Evolutionary conservation across 2,113 vertebrate species (phyloP), one percentile per base, ranked within the genome.

Genomic region (Alouatta palliata): DNA sequence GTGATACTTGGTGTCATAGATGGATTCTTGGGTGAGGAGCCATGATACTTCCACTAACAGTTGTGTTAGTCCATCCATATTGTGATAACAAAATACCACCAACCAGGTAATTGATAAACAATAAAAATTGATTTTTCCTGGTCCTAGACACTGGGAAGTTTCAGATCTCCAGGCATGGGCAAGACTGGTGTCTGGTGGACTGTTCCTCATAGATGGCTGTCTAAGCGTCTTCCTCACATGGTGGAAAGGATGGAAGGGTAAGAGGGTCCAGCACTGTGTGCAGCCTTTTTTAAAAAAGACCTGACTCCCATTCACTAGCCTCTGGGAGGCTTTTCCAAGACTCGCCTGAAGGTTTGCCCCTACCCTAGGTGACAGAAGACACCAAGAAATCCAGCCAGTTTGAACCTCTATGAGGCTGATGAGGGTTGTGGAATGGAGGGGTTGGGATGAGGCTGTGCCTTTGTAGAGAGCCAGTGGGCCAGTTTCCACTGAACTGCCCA

Each of bases 11-110:
- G 1, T 30, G 0, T 3, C 3, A 11, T 45, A 37, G n/a, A 10
- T 13, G 27, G 75, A 27, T 3, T 21, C 70, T 52, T 35, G 40
- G 47, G 17, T 35, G 52, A 45, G 3, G 47, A 12, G 37, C 2
- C 1, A 0, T 9, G 10, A 64, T 58, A 8, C 35, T 40, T 86
- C 73, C 3, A 0, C 56, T 23, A 40, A 9, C 17, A 1, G 71
- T 32, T 37, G 49, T 40, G 61, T 77, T 77, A 12, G 54, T 54
- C 30, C 12, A 43, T 37, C 47, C 40, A 17, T 70, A 49, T 25
- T 79, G 61, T 13, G 32, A 4, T 47, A 54, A 45, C 30, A 45
- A 35, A 66, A 37, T 27, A 30, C 9, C n/a, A 64, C 6, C 32
- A 77, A 49, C 66, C 52, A 27, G 35, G 77, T 83, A 11, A 66